Evolutionary conservation across 2,797 vertebrate genomes (phyloP).

Genomic region (Hafferia zeledoni): DNA sequence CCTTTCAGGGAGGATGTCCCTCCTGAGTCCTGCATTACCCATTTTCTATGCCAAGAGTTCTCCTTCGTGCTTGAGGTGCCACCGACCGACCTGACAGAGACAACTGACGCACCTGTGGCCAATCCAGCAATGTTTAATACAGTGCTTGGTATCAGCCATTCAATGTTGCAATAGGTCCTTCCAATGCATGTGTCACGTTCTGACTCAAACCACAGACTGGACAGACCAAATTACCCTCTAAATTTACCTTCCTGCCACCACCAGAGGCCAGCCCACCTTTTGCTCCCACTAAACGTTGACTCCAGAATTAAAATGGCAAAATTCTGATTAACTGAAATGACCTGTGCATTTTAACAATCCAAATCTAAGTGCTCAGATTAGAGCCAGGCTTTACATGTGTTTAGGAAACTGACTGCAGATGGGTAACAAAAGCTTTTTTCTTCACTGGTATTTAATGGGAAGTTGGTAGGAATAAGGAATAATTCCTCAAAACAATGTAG

Average conservation of each 20-base stretch:
- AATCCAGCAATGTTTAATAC: neutral
- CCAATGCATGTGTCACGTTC: neutral
- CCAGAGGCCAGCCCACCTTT: neutral
- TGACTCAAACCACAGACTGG: neutral
- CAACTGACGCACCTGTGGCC: neutral
- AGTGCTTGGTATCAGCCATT: neutral
- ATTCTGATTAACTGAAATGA: neutral
- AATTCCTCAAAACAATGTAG: neutral
- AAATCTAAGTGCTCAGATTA: neutral
- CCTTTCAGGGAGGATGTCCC: neutral
- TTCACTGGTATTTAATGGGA: neutral
- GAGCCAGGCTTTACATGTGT: neutral
- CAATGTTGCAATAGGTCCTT: neutral
- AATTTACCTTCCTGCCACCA: neutral
- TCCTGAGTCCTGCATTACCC: neutral
- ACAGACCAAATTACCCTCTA: neutral
- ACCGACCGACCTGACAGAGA: neutral
- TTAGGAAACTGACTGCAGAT: neutral
- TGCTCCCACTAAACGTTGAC: neutral
- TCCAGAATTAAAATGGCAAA: neutral
- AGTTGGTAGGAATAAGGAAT: neutral
- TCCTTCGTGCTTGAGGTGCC: rapidly evolving
- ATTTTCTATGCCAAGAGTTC: neutral
- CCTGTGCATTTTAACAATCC: neutral
- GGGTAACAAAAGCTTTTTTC: neutral